These are phyloP conservation scores for Limulus polyphemus DNA, from an alignment of 2,888 invertebrate genomes.

Conservation along the genomic window DNA sequence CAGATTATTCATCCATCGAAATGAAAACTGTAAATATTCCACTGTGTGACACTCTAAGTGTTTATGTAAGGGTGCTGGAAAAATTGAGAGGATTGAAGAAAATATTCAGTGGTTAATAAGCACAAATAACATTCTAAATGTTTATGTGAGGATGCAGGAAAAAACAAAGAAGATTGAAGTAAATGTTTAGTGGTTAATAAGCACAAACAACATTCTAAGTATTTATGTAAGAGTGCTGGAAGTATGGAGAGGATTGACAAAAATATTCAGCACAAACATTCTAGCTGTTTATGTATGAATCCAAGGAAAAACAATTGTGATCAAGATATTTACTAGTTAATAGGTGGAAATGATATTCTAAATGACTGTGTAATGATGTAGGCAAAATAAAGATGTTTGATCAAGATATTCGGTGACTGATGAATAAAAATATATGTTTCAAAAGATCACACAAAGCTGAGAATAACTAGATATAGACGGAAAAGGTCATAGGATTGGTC, in stretches of 20 bases:
- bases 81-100: no score
- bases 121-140: background rate
- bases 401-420: no score
- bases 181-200: background rate
- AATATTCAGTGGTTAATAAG: no score
- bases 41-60: constrained; percentile 87
- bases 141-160: background rate
- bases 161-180: background rate
- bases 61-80: constrained; percentile 63
- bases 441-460: no score
- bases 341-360: no score
- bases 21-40: constrained; percentile 97
- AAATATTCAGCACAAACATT: no score
- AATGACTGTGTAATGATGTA: constrained; percentile 77
- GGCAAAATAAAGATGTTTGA: no score
- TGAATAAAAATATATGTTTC: no score
- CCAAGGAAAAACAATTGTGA: background rate
- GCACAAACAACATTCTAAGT: constrained; percentile 70
- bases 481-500: no score
- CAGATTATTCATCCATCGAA: constrained; percentile 99
- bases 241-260: no score
- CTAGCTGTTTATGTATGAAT: background rate
- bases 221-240: constrained; percentile 69
- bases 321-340: background rate
- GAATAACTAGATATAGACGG: no score